phyloP scores from a whole-genome alignment of 2,113 vertebrate genomes.

The Rhynchomys soricoides region DNA sequence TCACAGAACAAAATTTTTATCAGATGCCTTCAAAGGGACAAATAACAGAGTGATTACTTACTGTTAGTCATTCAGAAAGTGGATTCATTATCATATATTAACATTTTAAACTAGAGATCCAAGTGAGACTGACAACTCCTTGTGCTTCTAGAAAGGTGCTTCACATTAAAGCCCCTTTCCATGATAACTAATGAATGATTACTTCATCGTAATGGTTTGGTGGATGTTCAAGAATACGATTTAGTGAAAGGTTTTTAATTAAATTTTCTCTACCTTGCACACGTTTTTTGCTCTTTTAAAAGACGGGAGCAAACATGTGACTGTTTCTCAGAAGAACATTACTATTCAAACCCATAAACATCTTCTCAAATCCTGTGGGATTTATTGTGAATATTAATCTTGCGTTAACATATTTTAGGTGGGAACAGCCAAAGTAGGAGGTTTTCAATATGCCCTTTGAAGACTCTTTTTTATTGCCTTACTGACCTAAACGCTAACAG shows the following conservation, averaged over 20 bases:
- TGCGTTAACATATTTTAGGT: conserved; percentile 42
- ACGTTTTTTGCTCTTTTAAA: conserved; percentile 39
- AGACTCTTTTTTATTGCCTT: not conserved
- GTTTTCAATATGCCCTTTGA: not conserved
- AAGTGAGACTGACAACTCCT: conserved; percentile 20
- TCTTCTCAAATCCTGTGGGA: conserved; percentile 34
- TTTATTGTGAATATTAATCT: conserved; percentile 50
- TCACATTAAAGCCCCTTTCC: not conserved
- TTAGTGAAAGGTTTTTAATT: conserved; percentile 41
- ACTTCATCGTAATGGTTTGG: conserved; percentile 20
- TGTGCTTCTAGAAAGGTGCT: conserved; percentile 39
- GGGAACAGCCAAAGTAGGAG: not conserved
- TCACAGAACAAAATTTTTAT: conserved; percentile 41
- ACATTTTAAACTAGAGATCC: conserved; percentile 32
- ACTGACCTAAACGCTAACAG: conserved; percentile 31
- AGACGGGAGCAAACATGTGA: conserved; percentile 34
- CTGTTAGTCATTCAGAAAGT: conserved; percentile 27
- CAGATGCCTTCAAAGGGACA: conserved; percentile 53
- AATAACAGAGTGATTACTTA: conserved; percentile 52
- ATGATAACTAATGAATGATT: conserved; percentile 38
- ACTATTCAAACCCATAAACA: conserved; percentile 44
- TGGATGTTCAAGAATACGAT: conserved; percentile 16
- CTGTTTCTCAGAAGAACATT: conserved; percentile 48
- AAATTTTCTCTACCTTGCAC: conserved; percentile 34
- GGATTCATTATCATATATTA: conserved; percentile 54